phyloP scores from a whole-genome alignment of 2,888 invertebrate genomes.

The Galerucella calmariensis region DNA sequence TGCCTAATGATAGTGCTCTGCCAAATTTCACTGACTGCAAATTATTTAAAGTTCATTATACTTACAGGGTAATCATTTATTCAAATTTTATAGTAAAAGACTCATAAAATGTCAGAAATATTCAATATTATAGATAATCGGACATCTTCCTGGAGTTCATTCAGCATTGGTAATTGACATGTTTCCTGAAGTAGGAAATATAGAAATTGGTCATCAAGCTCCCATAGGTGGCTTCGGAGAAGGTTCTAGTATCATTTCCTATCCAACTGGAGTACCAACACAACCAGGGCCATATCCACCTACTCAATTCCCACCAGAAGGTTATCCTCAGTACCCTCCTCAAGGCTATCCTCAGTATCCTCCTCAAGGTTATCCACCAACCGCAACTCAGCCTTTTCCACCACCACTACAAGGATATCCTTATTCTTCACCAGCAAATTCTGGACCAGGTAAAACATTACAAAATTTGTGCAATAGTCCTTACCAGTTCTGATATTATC shows the following conservation, averaged over 20 bases:
- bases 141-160: slow-evolving; percentile 48
- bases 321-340: neutral
- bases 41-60: slow-evolving; percentile 52
- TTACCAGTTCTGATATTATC: neutral
- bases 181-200: slow-evolving; percentile 50
- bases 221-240: slow-evolving; percentile 14
- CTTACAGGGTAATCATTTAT: slow-evolving; percentile 45
- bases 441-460: slow-evolving; percentile 2
- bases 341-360: no score
- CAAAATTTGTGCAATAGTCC: neutral
- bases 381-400: no score
- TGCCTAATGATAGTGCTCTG: slow-evolving; percentile 50
- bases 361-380: no score
- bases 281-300: neutral
- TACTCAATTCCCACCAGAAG: slow-evolving; percentile 12
- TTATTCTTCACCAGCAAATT: neutral
- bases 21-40: slow-evolving; percentile 55
- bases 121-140: slow-evolving; percentile 41
- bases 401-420: slow-evolving; percentile 7
- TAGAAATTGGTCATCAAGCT: slow-evolving; percentile 44
- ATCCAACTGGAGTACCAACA: neutral
- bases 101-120: neutral
- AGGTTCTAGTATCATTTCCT: neutral
- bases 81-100: neutral
- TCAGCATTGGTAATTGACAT: slow-evolving; percentile 46